phyloP scores from a whole-genome alignment of 1,140 invertebrate genomes.

The Magallana gigas region DNA sequence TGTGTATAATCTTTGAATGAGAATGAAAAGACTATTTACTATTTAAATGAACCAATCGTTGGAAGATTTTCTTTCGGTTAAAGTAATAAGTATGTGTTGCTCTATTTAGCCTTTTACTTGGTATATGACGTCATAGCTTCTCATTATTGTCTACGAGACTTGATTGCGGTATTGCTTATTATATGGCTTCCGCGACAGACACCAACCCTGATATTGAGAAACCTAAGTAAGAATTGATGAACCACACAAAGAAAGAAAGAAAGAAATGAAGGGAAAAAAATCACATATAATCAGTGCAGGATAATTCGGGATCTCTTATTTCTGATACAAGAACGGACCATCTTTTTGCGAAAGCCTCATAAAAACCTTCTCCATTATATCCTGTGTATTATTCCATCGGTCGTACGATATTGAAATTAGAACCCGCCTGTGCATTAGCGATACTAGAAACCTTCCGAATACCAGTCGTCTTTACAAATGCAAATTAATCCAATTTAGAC shows the following conservation, averaged over 20 bases:
- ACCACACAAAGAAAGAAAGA: background rate
- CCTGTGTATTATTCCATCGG: background rate
- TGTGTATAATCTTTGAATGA: background rate
- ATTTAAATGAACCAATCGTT: background rate
- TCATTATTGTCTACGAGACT: background rate
- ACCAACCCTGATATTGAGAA: background rate
- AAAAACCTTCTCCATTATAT: slow-evolving; percentile 3
- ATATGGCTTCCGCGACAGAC: background rate
- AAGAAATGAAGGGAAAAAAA: background rate
- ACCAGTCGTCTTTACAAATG: background rate
- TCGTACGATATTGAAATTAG: slow-evolving; percentile 1
- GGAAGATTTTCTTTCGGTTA: background rate
- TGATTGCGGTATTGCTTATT: background rate
- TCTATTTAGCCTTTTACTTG: background rate
- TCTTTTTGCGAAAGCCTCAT: background rate
- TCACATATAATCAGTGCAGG: background rate
- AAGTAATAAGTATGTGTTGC: background rate
- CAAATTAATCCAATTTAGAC: background rate
- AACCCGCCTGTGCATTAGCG: background rate
- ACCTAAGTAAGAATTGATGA: slow-evolving; percentile 21
- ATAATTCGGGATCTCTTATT: slow-evolving; percentile 14
- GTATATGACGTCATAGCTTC: background rate
- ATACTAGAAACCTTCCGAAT: background rate
- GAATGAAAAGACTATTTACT: background rate
- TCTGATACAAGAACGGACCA: background rate